phyloP scores from a whole-genome alignment of 2,888 invertebrate genomes.

The Pseudeuparius sepicola region DNA sequence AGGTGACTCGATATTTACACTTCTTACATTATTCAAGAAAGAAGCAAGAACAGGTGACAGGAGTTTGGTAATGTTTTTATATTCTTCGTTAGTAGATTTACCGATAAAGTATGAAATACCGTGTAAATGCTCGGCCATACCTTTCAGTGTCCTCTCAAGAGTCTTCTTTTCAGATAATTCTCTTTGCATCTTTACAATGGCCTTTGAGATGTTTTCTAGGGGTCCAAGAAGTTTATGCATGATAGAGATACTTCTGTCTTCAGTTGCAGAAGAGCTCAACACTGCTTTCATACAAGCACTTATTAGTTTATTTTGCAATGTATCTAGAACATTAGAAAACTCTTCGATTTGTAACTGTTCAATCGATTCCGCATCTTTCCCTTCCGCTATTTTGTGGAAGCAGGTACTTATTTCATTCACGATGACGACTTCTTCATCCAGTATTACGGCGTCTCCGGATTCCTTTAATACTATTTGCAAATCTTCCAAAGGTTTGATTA shows the following conservation, averaged over 20 bases:
- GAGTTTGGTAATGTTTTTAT: too few relatives aligned
- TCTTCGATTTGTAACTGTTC: slow-evolving; percentile 24
- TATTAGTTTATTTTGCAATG: slow-evolving; percentile 34
- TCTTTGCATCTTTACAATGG: slow-evolving; percentile 33
- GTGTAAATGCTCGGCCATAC: too few relatives aligned
- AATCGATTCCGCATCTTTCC: slow-evolving; percentile 14
- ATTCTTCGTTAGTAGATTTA: too few relatives aligned
- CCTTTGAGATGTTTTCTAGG: slow-evolving; percentile 33
- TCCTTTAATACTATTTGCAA: slow-evolving; percentile 26
- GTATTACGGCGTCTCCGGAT: slow-evolving; percentile 22
- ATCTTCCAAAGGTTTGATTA: slow-evolving; percentile 30
- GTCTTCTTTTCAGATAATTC: too few relatives aligned
- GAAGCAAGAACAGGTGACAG: too few relatives aligned
- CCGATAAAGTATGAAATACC: too few relatives aligned
- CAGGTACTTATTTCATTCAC: slow-evolving; percentile 29
- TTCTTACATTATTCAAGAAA: too few relatives aligned
- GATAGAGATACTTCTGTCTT: slow-evolving; percentile 28
- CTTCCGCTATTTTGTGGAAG: slow-evolving; percentile 25
- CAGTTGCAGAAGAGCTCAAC: slow-evolving; percentile 23
- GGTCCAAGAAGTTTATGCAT: slow-evolving; percentile 32
- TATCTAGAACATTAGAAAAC: slow-evolving; percentile 29
- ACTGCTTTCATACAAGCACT: slow-evolving; percentile 35
- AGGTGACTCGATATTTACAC: too few relatives aligned
- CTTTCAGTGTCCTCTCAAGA: too few relatives aligned
- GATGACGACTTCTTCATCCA: slow-evolving; percentile 29